A percentile compares a stretch with the other conserved stretches of the same genome.
Evolutionary conservation across 2,113 vertebrate genomes (phyloP).

Genomic region (Crotalus viridis): DNA sequence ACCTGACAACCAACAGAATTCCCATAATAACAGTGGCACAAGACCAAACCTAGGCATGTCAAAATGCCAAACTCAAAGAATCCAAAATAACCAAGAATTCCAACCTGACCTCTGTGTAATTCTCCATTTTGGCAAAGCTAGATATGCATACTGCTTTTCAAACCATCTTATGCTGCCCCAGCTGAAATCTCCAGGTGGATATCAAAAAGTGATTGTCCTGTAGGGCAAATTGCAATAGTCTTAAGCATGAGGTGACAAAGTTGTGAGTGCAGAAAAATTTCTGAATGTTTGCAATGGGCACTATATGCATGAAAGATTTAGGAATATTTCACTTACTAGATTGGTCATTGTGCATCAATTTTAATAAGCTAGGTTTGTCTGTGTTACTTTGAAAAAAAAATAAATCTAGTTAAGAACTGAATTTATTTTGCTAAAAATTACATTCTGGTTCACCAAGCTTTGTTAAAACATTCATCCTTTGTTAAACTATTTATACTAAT

Average conservation of each 20-base stretch:
- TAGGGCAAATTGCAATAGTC: not conserved
- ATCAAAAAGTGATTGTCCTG: not conserved
- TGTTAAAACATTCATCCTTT: not conserved
- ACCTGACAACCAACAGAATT: not conserved
- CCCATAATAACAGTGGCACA: not conserved
- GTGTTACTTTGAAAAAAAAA: not conserved
- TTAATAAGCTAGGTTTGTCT: not conserved
- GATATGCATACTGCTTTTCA: not conserved
- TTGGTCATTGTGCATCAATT: not conserved
- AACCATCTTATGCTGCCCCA: not conserved
- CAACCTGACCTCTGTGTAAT: not conserved
- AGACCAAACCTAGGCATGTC: not conserved
- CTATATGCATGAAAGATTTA: constrained; percentile 5
- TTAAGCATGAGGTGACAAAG: not conserved
- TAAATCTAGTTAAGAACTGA: not conserved
- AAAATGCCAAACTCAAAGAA: not conserved
- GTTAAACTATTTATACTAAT: not conserved
- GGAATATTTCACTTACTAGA: not conserved
- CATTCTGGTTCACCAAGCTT: not conserved
- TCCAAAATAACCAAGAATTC: not conserved
- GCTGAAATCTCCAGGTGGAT: not conserved
- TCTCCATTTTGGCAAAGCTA: not conserved
- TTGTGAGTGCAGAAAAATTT: not conserved
- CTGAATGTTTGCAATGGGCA: not conserved
- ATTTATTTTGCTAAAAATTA: not conserved